These are phyloP conservation scores for Thalassarche chlororhynchos DNA, from an alignment of 2,113 vertebrate genomes.

Conservation along the genomic window DNA sequence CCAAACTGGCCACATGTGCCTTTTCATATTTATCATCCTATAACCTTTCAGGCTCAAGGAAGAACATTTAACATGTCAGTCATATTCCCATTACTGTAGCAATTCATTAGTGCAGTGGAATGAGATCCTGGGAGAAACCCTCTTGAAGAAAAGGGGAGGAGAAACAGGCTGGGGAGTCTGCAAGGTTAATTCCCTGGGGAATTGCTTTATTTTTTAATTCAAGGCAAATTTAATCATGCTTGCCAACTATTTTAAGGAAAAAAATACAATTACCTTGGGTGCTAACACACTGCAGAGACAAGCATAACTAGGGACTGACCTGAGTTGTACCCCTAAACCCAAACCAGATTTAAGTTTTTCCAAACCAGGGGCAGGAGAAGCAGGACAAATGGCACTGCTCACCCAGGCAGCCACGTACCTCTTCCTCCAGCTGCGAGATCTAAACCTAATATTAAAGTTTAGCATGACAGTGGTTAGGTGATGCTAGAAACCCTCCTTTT, in stretches of 20 bases:
- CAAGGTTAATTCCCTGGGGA: neutral
- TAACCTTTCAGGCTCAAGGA: neutral
- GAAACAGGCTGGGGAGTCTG: neutral
- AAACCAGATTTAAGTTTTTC: neutral
- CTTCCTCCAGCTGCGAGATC: rapidly evolving
- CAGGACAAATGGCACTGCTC: neutral
- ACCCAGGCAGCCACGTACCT: neutral
- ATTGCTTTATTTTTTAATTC: neutral
- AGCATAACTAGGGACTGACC: neutral
- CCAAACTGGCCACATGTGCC: neutral
- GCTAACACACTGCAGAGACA: neutral
- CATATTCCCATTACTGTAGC: neutral
- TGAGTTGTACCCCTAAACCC: neutral
- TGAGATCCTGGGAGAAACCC: neutral
- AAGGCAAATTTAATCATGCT: neutral
- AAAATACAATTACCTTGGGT: neutral
- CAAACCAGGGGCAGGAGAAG: neutral
- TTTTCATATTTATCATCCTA: neutral
- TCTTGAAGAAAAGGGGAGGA: neutral
- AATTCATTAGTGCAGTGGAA: neutral
- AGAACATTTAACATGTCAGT: neutral
- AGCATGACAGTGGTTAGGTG: rapidly evolving
- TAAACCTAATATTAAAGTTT: neutral
- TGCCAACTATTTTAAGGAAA: neutral
- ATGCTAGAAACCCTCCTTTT: neutral